Evolutionary conservation across 2,888 invertebrate species (phyloP).

Genomic region (Eupithecia dodoneata): DNA sequence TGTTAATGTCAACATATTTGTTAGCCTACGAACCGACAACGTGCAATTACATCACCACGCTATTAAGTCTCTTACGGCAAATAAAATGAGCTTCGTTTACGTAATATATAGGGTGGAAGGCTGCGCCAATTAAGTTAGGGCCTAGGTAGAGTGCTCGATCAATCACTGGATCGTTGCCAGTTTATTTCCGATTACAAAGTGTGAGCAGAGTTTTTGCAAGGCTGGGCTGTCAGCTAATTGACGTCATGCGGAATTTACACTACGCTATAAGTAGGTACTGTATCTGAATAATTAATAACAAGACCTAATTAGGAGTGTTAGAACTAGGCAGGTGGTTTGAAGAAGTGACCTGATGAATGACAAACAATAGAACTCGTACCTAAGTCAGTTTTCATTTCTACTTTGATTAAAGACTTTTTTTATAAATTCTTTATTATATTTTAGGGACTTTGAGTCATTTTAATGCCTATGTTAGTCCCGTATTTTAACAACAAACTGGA

Average conservation of each 20-base stretch:
- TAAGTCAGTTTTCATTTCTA: background rate
- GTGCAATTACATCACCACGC: background rate
- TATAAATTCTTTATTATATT: too few relatives aligned
- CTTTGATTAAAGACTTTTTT: background rate
- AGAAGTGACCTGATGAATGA: background rate
- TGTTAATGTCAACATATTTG: background rate
- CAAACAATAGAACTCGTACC: background rate
- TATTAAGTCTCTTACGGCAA: constrained; percentile 28
- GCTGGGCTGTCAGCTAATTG: background rate
- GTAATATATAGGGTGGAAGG: constrained; percentile 37
- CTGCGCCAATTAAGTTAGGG: constrained; percentile 34
- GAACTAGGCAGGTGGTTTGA: background rate
- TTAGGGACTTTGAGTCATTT: too few relatives aligned
- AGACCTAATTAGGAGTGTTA: background rate
- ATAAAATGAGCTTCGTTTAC: constrained; percentile 36
- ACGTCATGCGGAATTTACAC: background rate
- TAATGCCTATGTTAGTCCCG: too few relatives aligned
- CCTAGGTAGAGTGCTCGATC: constrained; percentile 33
- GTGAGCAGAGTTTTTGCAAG: background rate
- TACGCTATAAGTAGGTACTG: background rate
- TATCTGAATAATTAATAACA: background rate
- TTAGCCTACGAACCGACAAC: background rate
- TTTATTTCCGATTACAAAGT: constrained; percentile 14
- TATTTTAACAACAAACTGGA: too few relatives aligned
- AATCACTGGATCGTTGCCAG: constrained; percentile 31